A percentile compares a stretch with the other conserved stretches of the same genome.
phyloP scores from a whole-genome alignment of 1,140 invertebrate species.

The Drosophila prosaltans region DNA sequence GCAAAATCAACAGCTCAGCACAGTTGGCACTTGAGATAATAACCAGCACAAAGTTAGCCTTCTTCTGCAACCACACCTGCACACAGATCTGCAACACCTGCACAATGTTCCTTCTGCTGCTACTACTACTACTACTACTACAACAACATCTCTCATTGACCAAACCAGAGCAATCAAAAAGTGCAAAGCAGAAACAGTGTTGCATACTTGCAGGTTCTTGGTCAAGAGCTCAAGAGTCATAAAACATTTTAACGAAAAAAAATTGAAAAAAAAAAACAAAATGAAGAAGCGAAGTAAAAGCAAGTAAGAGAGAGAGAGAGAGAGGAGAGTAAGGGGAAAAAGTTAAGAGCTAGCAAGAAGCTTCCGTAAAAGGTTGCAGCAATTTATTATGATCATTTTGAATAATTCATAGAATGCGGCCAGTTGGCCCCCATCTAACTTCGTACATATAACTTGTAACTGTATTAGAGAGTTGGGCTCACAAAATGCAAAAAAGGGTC shows the following conservation, averaged over 20 bases:
- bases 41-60: constrained; percentile 2
- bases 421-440: constrained; percentile 2
- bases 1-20: constrained; percentile 37
- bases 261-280: constrained; percentile 7
- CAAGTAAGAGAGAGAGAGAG: constrained; percentile 18
- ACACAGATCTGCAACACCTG: neutral
- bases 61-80: neutral
- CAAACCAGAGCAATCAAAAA: constrained; percentile 30
- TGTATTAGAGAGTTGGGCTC: constrained; percentile 44
- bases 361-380: constrained; percentile 42
- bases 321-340: neutral
- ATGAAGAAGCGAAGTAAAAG: constrained; percentile 25
- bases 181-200: constrained; percentile 41
- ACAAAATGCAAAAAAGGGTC: constrained; percentile 65
- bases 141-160: neutral
- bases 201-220: constrained; percentile 30
- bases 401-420: constrained; percentile 63
- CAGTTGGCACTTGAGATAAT: constrained; percentile 37
- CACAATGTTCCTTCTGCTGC: too few species aligned
- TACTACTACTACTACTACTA: too few species aligned
- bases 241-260: constrained; percentile 52
- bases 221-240: constrained; percentile 23
- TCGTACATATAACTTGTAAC: constrained; percentile 17
- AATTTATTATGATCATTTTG: constrained; percentile 72
- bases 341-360: constrained; percentile 33